Evolutionary conservation across 2,888 invertebrate genomes (phyloP).

Genomic region (Dexiosoma caninum): DNA sequence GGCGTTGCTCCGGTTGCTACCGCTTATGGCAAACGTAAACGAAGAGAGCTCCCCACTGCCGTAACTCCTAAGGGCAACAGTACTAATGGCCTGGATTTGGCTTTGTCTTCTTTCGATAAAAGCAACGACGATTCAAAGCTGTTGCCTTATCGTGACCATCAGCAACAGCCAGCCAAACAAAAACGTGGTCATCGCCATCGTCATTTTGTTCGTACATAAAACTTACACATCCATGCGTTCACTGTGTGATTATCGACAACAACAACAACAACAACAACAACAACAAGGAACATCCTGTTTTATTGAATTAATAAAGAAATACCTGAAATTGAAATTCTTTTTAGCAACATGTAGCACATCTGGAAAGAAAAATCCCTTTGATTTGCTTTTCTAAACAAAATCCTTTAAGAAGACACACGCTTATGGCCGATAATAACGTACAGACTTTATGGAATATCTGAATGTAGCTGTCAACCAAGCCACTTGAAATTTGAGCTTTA

Average conservation of each 20-base stretch:
- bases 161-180: neutral
- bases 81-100: slow-evolving; percentile 11
- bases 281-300: neutral
- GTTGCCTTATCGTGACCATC: slow-evolving; percentile 65
- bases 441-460: neutral
- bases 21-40: slow-evolving; percentile 71
- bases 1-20: slow-evolving; percentile 77
- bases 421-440: neutral
- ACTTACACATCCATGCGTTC: slow-evolving; percentile 22
- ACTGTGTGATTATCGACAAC: neutral
- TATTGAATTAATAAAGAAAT: slow-evolving; percentile 28
- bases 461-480: neutral
- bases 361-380: neutral
- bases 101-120: neutral
- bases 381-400: slow-evolving; percentile 10
- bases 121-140: slow-evolving; percentile 5
- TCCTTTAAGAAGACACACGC: slow-evolving; percentile 1
- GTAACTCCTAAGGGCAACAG: neutral
- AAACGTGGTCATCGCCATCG: neutral
- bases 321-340: slow-evolving; percentile 25
- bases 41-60: slow-evolving; percentile 47
- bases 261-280: neutral
- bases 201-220: slow-evolving; percentile 42
- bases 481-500: neutral
- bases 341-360: neutral